Percentiles rank a stretch among this genome's conserved stretches.
Evolutionary conservation across 2,888 invertebrate species (phyloP).

Genomic region (Dromius quadrimaculatus): DNA sequence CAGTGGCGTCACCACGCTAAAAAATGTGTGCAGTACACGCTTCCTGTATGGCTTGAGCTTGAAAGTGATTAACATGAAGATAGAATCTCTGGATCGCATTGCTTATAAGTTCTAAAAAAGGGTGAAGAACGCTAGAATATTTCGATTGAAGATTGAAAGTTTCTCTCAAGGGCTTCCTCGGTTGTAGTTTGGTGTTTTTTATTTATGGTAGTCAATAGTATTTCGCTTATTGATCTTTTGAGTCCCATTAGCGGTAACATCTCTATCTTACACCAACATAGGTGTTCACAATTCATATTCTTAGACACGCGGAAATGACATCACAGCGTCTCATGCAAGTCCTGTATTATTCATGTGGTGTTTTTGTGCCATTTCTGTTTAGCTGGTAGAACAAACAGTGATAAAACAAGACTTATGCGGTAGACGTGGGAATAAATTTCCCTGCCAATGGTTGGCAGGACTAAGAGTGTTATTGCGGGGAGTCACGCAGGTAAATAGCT

Average conservation of each 20-base stretch:
- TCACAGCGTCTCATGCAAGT: slow-evolving; percentile 32
- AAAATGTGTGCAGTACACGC: too few relatives aligned
- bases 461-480: slow-evolving; percentile 44
- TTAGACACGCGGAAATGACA: slow-evolving; percentile 40
- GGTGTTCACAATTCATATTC: slow-evolving; percentile 36
- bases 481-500: slow-evolving; percentile 39
- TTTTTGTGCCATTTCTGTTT: slow-evolving; percentile 49
- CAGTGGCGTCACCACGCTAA: too few relatives aligned
- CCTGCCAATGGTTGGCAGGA: slow-evolving; percentile 41
- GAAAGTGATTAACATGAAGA: too few relatives aligned
- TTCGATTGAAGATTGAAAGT: too few relatives aligned
- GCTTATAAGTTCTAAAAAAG: too few relatives aligned
- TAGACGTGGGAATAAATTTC: slow-evolving; percentile 47
- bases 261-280: slow-evolving; percentile 11
- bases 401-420: slow-evolving; percentile 51
- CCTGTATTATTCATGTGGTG: slow-evolving; percentile 37
- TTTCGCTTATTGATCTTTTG: neutral
- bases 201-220: too few relatives aligned
- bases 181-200: too few relatives aligned
- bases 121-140: too few relatives aligned
- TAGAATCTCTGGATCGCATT: too few relatives aligned
- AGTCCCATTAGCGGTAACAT: slow-evolving; percentile 15
- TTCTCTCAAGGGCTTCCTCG: too few relatives aligned
- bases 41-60: too few relatives aligned
- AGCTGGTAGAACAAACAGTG: slow-evolving; percentile 45